Evolutionary conservation across 2,888 invertebrate species (phyloP).

Genomic region (Caenorhabditis imperialis): DNA sequence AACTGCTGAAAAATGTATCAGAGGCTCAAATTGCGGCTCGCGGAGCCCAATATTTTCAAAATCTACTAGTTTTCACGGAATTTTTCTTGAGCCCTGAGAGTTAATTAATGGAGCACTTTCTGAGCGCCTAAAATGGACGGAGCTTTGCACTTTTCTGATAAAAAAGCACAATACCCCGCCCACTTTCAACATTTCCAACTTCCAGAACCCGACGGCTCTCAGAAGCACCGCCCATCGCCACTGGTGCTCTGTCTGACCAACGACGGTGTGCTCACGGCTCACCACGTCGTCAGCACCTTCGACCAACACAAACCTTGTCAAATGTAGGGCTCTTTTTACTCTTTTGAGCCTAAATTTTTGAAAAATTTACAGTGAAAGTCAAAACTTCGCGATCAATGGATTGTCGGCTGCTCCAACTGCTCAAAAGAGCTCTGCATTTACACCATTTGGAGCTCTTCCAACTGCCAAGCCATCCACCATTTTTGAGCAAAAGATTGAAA

Average conservation of each 20-base stretch:
- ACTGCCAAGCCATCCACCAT: constrained; percentile 8
- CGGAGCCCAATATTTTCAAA: no score
- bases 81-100: no score
- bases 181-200: constrained; percentile 4
- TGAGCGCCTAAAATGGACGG: no score
- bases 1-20: no score
- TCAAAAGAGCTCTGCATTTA: background rate
- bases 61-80: no score
- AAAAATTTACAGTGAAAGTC: constrained; percentile 25
- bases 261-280: constrained; percentile 58
- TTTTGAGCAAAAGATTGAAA: constrained; percentile 9
- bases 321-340: constrained; percentile 8
- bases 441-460: background rate
- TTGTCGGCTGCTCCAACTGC: background rate
- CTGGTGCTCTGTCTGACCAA: constrained; percentile 52
- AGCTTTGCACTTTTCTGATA: background rate
- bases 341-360: background rate
- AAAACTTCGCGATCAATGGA: constrained; percentile 15
- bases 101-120: no score
- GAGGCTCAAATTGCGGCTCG: no score
- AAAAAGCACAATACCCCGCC: no score
- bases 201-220: constrained; percentile 33
- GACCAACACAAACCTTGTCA: constrained; percentile 27
- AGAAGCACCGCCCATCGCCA: constrained; percentile 49
- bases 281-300: constrained; percentile 45